phyloP scores from a whole-genome alignment of 2,113 vertebrate genomes.

The Chlorocebus sabaeus region DNA sequence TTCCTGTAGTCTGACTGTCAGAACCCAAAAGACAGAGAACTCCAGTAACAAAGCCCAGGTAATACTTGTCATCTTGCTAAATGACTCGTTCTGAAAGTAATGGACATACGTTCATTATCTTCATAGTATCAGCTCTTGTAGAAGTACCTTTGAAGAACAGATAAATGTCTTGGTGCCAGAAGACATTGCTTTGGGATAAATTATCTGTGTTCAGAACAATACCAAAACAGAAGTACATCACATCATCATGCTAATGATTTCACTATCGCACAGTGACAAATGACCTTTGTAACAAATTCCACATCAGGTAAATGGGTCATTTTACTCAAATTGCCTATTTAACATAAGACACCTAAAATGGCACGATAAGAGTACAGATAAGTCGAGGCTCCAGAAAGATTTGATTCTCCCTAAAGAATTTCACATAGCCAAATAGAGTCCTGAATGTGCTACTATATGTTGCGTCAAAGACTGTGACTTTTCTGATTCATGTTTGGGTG shows the following conservation, averaged over 20 bases:
- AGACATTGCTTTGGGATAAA: neutral
- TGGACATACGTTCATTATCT: neutral
- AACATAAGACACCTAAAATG: neutral
- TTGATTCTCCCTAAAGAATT: constrained; percentile 4
- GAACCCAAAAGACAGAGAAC: neutral
- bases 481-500: neutral
- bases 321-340: neutral
- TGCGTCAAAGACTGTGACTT: neutral
- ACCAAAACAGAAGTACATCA: neutral
- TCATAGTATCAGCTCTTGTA: neutral
- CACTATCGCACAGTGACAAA: neutral
- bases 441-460: neutral
- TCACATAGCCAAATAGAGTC: neutral
- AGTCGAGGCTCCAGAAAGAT: neutral
- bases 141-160: neutral
- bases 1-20: neutral
- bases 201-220: constrained; percentile 3
- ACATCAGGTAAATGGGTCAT: neutral
- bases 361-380: neutral
- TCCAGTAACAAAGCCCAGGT: neutral
- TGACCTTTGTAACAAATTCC: neutral
- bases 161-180: neutral
- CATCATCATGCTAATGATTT: neutral
- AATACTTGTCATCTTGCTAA: neutral
- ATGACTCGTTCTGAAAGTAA: neutral